Evolutionary conservation across 2,888 invertebrate species (phyloP), one percentile per base, ranked within the genome.

Genomic region (Eretmocerus hayati): DNA sequence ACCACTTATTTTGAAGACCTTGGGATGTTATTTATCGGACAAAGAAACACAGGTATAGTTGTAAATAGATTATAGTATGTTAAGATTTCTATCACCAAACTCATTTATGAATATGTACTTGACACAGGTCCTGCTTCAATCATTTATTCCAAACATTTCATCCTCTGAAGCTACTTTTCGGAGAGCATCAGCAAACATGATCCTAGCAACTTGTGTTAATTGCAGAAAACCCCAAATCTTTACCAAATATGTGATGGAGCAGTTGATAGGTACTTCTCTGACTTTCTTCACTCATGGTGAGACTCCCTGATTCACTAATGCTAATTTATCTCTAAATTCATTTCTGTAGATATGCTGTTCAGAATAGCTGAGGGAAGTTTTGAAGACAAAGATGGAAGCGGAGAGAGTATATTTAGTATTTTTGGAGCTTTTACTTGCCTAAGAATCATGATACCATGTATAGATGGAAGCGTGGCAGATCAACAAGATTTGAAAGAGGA

Each of bases 151-250:
- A 42, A 81, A 80, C 66, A 63, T 83, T 42, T 71, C 73, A 31
- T 77, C 77, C 13, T 46, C 59, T 23, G 65, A 65, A 55, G 83
- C 91, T 4, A 84, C 85, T 2, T 82, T 90, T 52, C 77, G 93
- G 50, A 80, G 96, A 55, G 85, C 89, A 20, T 84, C 90, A 23
- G 84, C 91, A 1, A 81, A 79, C 43, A 88, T 89, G 70, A 81
- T 93, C 48, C 81, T 90, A 32, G 80, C 83, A 50, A 78, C 92
- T 46, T 90, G 91, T 71, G 77, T 85, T 52, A 81, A 90, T 72
- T 84, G 84, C 54, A 77, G 87, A 45, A 89, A 88, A 66, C 74
- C 73, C 44, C 69, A 71, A 37, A 72, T 80, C 55, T 86, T 87
- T 71, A 71, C 83, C 53, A 75, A 78, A 2, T 79, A 85, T 63